Conservation (phyloP, 2,797 vertebrate species). For the Clarias platycephalus region DNA sequence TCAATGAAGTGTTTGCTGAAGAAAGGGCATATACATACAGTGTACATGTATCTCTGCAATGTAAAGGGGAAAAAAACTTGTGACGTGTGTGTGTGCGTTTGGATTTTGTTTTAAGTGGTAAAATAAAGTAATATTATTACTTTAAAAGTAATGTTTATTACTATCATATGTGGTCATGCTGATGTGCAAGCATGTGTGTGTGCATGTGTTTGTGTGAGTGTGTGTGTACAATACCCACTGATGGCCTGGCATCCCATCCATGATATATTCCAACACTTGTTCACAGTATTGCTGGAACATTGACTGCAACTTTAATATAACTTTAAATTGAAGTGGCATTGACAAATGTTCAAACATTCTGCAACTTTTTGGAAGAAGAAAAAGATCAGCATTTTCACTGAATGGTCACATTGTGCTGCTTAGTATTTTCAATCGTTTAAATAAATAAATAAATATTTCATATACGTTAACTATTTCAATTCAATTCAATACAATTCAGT, state of each 20-base stretch:
- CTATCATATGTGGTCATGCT: neutral
- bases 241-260: neutral
- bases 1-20: conserved; percentile 1
- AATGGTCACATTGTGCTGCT: neutral
- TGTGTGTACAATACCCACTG: neutral
- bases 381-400: neutral
- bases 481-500: too few species aligned
- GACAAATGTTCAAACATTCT: neutral
- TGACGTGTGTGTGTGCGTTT: neutral
- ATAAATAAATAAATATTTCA: too few species aligned
- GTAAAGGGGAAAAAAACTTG: neutral
- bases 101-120: neutral
- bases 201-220: neutral
- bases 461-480: too few species aligned
- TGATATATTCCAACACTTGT: neutral
- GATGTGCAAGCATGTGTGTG: neutral
- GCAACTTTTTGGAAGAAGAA: neutral
- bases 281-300: neutral
- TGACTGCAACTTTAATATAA: neutral
- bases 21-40: neutral
- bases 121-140: too few species aligned
- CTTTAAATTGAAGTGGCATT: too few species aligned
- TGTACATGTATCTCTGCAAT: neutral
- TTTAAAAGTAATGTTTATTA: neutral
- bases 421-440: neutral